Conservation (phyloP, 1,140 invertebrate species). For the Harlomillsia oculata region DNA sequence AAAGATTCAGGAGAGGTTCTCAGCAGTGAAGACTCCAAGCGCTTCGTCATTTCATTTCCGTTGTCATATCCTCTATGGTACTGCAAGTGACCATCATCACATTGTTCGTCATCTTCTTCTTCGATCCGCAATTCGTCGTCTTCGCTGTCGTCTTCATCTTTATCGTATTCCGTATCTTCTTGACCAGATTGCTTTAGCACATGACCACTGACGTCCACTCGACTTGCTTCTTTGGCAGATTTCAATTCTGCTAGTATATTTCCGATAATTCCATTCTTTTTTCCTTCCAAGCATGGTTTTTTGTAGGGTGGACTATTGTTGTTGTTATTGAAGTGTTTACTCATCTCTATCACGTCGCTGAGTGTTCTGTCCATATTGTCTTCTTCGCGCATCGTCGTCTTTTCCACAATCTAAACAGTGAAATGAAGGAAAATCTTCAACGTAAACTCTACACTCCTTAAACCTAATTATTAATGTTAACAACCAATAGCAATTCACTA, state of each 20-base stretch:
- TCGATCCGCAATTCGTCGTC: slow-evolving; percentile 11
- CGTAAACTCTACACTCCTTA: no score
- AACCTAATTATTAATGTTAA: no score
- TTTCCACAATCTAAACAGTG: no score
- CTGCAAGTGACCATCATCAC: slow-evolving; percentile 11
- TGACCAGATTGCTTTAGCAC: slow-evolving; percentile 3
- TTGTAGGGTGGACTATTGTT: slow-evolving; percentile 32
- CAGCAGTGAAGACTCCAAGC: not conserved
- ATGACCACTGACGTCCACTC: slow-evolving; percentile 3
- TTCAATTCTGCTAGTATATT: slow-evolving; percentile 31
- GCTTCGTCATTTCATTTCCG: slow-evolving; percentile 20
- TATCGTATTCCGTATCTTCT: slow-evolving; percentile 14
- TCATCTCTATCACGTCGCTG: no score
- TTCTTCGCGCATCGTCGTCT: no score
- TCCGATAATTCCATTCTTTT: slow-evolving; percentile 31
- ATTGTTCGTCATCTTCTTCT: slow-evolving; percentile 12
- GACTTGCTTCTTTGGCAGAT: slow-evolving; percentile 25
- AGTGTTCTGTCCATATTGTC: no score
- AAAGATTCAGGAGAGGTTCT: not conserved
- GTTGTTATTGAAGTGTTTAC: slow-evolving; percentile 20
- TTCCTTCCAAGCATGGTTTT: slow-evolving; percentile 14
- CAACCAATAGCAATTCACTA: no score
- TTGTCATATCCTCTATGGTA: slow-evolving; percentile 13
- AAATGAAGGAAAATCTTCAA: no score
- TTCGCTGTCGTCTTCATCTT: slow-evolving; percentile 24